A percentile compares a stretch with the other conserved stretches of the same genome.
Conservation (phyloP, 2,888 invertebrate genomes). For the Allygus modestus region DNA sequence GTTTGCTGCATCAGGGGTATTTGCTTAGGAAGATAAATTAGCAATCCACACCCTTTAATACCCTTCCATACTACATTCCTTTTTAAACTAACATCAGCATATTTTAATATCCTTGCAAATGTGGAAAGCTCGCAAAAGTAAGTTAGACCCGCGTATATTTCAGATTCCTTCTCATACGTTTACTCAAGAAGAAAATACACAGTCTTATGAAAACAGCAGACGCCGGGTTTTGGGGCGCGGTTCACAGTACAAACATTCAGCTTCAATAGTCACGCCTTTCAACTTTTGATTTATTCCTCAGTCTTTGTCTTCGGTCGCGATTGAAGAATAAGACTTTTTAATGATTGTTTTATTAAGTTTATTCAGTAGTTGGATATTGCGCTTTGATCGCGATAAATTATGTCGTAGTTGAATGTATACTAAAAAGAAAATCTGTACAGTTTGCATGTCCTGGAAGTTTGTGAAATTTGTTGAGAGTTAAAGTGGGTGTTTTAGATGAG, state of each 20-base stretch:
- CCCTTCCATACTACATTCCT: too few relatives aligned
- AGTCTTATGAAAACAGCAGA: conserved; percentile 45
- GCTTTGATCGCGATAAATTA: too few relatives aligned
- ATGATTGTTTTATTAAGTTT: not conserved
- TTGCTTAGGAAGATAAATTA: too few relatives aligned
- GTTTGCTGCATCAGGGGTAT: too few relatives aligned
- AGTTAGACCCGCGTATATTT: conserved; percentile 30
- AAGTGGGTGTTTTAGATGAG: too few relatives aligned
- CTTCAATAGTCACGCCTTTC: conserved; percentile 68
- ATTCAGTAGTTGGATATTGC: not conserved
- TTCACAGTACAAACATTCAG: conserved; percentile 57
- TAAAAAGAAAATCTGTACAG: too few relatives aligned
- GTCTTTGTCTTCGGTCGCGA: conserved; percentile 60
- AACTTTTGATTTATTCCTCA: conserved; percentile 67
- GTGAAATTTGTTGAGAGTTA: too few relatives aligned
- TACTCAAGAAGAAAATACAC: conserved; percentile 41
- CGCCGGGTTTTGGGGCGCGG: conserved; percentile 25
- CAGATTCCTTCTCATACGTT: conserved; percentile 40
- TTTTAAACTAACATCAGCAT: too few relatives aligned
- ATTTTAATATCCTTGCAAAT: conserved; percentile 23
- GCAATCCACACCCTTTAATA: too few relatives aligned
- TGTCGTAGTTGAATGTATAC: too few relatives aligned
- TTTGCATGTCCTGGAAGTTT: too few relatives aligned
- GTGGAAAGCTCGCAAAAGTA: conserved; percentile 28
- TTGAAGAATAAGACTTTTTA: conserved; percentile 48